phyloP scores from a whole-genome alignment of 1,140 invertebrate species.

The Drosophila ironensis region DNA sequence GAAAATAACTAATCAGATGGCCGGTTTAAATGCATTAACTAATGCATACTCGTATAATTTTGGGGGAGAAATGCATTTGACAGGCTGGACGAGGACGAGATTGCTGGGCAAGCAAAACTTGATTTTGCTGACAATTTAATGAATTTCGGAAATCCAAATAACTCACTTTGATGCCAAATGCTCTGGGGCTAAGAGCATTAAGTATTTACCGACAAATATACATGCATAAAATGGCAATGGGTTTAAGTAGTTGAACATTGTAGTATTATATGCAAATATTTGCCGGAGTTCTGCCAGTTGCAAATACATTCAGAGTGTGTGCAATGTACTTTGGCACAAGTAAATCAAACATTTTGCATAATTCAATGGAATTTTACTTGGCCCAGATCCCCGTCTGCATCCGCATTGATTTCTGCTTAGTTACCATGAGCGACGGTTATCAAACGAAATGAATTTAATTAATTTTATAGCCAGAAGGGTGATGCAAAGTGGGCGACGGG shows the following conservation, averaged over 20 bases:
- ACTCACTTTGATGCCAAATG: conserved; percentile 42
- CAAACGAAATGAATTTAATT: conserved; percentile 67
- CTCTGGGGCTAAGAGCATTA: conserved; percentile 52
- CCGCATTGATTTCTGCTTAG: conserved; percentile 2
- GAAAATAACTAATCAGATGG: neutral
- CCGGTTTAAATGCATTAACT: neutral
- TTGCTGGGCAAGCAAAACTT: neutral
- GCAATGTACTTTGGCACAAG: conserved; percentile 9
- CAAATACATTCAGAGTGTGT: no score
- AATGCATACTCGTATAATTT: neutral
- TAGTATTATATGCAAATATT: conserved; percentile 63
- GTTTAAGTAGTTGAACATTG: conserved; percentile 1
- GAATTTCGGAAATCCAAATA: conserved; percentile 20
- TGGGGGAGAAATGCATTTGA: neutral
- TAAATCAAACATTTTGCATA: conserved; percentile 61
- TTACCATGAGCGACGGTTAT: conserved; percentile 24
- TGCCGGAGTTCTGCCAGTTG: conserved; percentile 24
- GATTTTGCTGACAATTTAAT: conserved; percentile 5
- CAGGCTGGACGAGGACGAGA: no score
- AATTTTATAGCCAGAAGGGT: conserved; percentile 50
- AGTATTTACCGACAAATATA: conserved; percentile 51
- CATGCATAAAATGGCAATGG: neutral
- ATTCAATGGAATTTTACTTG: conserved; percentile 47
- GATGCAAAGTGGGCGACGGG: neutral
- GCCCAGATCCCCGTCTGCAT: conserved; percentile 7